Evolutionary conservation across 2,888 invertebrate genomes (phyloP).

Genomic region (Campoplex capitator): DNA sequence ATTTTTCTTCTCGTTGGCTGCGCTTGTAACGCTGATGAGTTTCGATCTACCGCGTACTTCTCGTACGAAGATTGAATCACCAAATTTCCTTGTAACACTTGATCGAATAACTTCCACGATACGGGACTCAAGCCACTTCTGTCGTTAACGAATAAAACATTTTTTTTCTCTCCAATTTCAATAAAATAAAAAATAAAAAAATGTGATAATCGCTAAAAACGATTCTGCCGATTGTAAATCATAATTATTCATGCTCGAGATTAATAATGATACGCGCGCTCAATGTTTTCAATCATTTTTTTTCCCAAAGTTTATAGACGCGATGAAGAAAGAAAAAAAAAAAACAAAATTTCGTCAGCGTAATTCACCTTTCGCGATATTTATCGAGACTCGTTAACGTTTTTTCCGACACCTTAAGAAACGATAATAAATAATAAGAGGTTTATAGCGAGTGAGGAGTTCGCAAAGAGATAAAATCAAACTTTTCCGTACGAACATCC

Average conservation of each 20-base stretch:
- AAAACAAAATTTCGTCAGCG: background rate
- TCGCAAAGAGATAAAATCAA: background rate
- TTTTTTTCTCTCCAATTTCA: background rate
- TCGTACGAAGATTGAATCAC: constrained; percentile 43
- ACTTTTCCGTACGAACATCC: background rate
- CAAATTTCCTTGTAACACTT: constrained; percentile 19
- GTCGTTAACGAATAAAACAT: background rate
- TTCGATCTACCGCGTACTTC: constrained; percentile 43
- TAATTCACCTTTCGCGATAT: background rate
- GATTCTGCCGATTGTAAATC: background rate
- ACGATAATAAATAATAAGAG: background rate
- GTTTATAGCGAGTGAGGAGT: constrained; percentile 1
- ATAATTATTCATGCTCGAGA: background rate
- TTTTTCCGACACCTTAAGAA: background rate
- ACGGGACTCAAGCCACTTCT: background rate
- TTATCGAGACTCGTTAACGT: background rate
- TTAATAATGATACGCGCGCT: background rate
- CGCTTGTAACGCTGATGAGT: constrained; percentile 40
- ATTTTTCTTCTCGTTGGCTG: constrained; percentile 38
- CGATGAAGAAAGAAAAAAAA: background rate
- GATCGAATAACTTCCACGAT: constrained; percentile 3
- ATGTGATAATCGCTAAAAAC: background rate
- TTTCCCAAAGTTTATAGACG: background rate
- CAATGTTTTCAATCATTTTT: background rate
- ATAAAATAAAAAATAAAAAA: background rate